Conservation (phyloP, 2,797 vertebrate species). For the Brachyrhaphis roseni region DNA sequence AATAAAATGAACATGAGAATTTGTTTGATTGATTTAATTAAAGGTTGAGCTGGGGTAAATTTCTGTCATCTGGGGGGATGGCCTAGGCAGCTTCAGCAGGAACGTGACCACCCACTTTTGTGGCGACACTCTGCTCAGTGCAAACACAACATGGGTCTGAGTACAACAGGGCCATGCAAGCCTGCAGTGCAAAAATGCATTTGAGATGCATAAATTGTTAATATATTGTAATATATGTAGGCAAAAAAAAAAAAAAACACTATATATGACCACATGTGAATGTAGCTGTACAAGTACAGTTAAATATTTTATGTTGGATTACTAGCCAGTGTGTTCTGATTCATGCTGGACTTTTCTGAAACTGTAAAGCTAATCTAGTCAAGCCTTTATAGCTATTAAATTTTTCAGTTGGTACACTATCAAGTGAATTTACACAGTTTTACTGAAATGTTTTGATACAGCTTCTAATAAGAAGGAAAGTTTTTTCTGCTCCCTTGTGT, state of each 20-base stretch:
- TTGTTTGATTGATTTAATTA: no score
- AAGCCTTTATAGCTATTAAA: neutral
- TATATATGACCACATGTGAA: neutral
- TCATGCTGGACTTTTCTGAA: constrained; percentile 3
- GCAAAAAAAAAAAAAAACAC: neutral
- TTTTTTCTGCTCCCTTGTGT: constrained; percentile 2
- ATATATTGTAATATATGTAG: neutral
- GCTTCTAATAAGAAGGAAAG: constrained; percentile 1
- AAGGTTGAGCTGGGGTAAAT: no score
- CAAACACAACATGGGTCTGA: no score
- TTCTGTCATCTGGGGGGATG: no score
- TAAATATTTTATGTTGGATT: neutral
- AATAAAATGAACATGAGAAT: no score
- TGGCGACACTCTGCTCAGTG: no score
- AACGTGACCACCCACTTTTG: no score
- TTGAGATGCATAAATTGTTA: neutral
- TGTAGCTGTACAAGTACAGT: constrained; percentile 2
- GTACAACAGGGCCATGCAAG: no score
- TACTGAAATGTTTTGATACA: neutral
- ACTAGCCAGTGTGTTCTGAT: neutral
- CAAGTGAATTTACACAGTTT: neutral
- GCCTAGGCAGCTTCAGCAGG: no score
- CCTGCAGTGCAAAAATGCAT: neutral
- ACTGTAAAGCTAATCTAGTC: neutral
- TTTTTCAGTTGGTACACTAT: neutral